Conservation (phyloP, 1,140 invertebrate species). For the Goniozus legneri region DNA sequence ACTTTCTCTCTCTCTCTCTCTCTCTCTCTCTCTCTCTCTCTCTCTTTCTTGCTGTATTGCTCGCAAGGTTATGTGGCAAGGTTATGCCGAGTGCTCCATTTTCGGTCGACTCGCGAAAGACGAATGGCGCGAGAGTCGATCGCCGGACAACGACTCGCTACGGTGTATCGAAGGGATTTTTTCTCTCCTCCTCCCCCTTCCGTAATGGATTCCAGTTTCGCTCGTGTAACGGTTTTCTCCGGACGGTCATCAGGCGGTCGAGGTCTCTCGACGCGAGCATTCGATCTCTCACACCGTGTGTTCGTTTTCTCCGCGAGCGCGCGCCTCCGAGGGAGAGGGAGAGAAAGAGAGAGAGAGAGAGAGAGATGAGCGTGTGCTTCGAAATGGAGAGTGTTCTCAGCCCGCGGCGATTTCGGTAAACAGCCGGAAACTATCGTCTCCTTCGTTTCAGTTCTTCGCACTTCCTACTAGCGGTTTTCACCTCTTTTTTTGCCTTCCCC, state of each 20-base stretch:
- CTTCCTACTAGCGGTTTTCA: no score
- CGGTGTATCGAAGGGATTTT: no score
- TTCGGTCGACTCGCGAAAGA: not conserved
- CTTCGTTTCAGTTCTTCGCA: no score
- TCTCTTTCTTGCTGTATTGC: not conserved
- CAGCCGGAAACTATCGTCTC: no score
- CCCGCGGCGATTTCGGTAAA: no score
- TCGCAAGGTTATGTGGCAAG: slow-evolving; percentile 45
- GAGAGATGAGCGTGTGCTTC: no score
- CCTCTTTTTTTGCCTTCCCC: no score
- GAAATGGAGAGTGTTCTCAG: no score
- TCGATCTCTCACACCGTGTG: no score
- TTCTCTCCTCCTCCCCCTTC: no score
- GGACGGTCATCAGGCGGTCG: not conserved
- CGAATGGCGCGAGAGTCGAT: not conserved
- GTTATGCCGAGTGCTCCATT: slow-evolving; percentile 24
- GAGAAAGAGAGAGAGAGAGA: no score
- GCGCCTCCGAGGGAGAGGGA: not conserved
- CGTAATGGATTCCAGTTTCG: not conserved
- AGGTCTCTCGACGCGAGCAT: not conserved
- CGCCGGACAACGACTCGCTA: not conserved
- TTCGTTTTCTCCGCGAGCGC: not conserved
- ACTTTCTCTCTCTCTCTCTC: no score
- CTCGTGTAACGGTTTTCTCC: not conserved
- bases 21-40: not conserved